phyloP scores from a whole-genome alignment of 2,797 vertebrate species.

The Hypotaenidia philippensis region DNA sequence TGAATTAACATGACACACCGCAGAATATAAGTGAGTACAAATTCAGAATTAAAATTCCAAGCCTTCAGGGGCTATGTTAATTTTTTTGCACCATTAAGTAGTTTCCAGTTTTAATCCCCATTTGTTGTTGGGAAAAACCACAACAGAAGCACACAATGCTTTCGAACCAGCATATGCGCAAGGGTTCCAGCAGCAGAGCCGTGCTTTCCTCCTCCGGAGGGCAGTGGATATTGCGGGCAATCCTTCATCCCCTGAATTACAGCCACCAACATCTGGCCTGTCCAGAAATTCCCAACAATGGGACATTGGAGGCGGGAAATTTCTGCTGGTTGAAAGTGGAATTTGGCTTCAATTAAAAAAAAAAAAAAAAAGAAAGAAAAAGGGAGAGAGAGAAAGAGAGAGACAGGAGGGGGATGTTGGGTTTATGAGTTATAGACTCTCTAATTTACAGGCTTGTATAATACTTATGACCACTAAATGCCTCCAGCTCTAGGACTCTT shows the following conservation, averaged over 20 bases:
- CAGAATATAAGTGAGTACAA: constrained; percentile 17
- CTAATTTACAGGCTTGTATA: constrained; percentile 27
- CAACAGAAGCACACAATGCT: not conserved
- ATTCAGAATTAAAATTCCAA: constrained; percentile 49
- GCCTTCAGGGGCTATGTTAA: constrained; percentile 27
- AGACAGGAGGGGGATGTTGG: not conserved
- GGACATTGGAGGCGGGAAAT: not conserved
- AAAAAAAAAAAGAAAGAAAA: not conserved
- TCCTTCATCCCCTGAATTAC: not conserved
- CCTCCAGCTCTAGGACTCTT: not conserved
- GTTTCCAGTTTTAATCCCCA: constrained; percentile 36
- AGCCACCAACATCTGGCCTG: constrained; percentile 11
- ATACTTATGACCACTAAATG: constrained; percentile 1
- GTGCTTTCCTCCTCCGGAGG: not conserved
- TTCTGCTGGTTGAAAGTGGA: constrained; percentile 7
- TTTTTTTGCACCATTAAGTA: constrained; percentile 66
- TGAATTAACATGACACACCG: constrained; percentile 11
- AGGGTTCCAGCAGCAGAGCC: not conserved
- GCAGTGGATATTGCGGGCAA: not conserved
- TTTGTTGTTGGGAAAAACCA: constrained; percentile 31
- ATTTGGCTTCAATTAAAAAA: constrained; percentile 52
- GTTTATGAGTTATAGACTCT: not conserved
- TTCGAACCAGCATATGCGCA: not conserved
- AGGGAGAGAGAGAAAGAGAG: too few relatives aligned
- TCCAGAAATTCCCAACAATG: constrained; percentile 27